Evolutionary conservation across 1,140 invertebrate species (phyloP).

Genomic region (Zaprionus capensis): DNA sequence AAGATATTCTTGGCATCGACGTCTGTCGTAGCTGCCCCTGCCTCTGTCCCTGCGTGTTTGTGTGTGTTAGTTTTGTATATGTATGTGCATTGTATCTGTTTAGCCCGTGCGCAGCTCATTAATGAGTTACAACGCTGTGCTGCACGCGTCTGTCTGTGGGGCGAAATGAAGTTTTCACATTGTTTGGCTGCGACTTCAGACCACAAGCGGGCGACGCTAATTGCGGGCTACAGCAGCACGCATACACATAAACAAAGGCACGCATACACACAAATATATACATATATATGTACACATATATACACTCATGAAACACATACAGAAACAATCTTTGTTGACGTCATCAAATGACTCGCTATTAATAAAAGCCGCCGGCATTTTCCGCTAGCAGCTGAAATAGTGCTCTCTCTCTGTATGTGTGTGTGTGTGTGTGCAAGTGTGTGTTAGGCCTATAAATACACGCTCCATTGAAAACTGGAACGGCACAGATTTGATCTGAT

Average conservation of each 20-base stretch:
- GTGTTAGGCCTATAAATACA: slow-evolving; percentile 64
- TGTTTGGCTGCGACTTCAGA: slow-evolving; percentile 48
- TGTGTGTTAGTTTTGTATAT: slow-evolving; percentile 17
- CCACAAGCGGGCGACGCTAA: slow-evolving; percentile 53
- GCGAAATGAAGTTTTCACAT: slow-evolving; percentile 64
- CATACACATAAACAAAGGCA: slow-evolving; percentile 22
- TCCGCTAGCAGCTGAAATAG: slow-evolving; percentile 51
- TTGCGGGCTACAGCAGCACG: slow-evolving; percentile 33
- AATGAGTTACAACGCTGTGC: slow-evolving; percentile 59
- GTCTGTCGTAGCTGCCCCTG: background rate
- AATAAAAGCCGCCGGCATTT: slow-evolving; percentile 71
- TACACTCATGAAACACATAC: background rate
- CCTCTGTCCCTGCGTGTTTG: background rate
- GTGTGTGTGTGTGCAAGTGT: background rate
- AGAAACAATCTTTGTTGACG: slow-evolving; percentile 52
- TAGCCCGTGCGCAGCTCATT: slow-evolving; percentile 51
- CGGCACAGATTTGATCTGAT: slow-evolving; percentile 43
- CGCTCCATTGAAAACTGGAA: slow-evolving; percentile 79
- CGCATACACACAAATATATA: slow-evolving; percentile 16
- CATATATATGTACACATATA: background rate
- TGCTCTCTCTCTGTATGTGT: slow-evolving; percentile 14
- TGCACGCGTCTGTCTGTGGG: slow-evolving; percentile 40
- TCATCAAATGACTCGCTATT: slow-evolving; percentile 66
- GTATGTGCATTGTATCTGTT: slow-evolving; percentile 15
- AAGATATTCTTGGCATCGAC: slow-evolving; percentile 74